Conservation (phyloP, 2,888 invertebrate genomes). For the Dorcus hopei region DNA sequence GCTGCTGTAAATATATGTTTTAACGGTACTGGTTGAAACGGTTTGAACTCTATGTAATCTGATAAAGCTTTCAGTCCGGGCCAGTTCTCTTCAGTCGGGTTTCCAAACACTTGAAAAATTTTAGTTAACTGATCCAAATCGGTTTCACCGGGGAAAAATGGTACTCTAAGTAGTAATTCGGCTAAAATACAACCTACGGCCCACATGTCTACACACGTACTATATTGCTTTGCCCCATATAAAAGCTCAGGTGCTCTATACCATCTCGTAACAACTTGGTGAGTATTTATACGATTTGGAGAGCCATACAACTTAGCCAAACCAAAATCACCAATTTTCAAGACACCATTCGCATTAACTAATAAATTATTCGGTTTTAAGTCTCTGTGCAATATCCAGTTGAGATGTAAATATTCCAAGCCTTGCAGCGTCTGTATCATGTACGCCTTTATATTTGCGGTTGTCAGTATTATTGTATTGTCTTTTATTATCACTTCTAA, state of each 20-base stretch:
- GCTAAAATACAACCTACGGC: constrained; percentile 97
- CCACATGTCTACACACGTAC: constrained; percentile 98
- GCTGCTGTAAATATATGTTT: constrained; percentile 95
- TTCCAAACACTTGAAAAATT: constrained; percentile 93
- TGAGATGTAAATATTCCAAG: constrained; percentile 88
- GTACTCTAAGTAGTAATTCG: constrained; percentile 84
- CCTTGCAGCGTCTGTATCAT: constrained; percentile 93
- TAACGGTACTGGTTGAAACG: constrained; percentile 77
- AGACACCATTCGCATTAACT: constrained; percentile 83
- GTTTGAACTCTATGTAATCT: constrained; percentile 91
- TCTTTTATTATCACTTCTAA: constrained; percentile 93
- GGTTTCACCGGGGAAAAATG: constrained; percentile 94
- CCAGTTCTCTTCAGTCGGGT: constrained; percentile 91
- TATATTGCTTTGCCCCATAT: constrained; percentile 93
- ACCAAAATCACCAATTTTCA: constrained; percentile 99
- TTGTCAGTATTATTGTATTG: constrained; percentile 79
- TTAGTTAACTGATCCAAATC: constrained; percentile 95
- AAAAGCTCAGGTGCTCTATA: constrained; percentile 91
- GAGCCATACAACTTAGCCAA: constrained; percentile 97
- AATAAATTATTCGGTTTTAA: constrained; percentile 98
- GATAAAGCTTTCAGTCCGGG: constrained; percentile 77
- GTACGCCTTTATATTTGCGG: constrained; percentile 93
- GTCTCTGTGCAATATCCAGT: constrained; percentile 98
- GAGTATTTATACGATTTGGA: constrained; percentile 92
- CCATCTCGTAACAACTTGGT: constrained; percentile 96